Evolutionary conservation across 2,888 invertebrate species (phyloP).

Genomic region (Temnothorax ravouxi): DNA sequence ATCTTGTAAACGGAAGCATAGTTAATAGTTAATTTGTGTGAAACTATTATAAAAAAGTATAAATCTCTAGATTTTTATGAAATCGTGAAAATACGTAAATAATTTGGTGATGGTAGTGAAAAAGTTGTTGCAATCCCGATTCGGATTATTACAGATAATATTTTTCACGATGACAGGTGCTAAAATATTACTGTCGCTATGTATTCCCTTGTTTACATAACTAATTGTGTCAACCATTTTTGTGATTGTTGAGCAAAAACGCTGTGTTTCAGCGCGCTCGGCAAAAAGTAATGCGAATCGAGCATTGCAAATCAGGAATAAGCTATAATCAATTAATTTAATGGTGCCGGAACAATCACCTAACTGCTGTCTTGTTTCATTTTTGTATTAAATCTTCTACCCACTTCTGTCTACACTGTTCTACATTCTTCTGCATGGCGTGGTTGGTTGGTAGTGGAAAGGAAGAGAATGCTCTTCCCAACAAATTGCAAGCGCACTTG

Average conservation of each 20-base stretch:
- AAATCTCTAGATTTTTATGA: constrained; percentile 34
- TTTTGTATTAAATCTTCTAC: constrained; percentile 86
- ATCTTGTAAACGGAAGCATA: not conserved
- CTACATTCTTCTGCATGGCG: constrained; percentile 89
- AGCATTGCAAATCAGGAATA: constrained; percentile 73
- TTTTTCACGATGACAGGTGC: not conserved
- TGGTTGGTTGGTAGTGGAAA: constrained; percentile 88
- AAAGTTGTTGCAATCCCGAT: constrained; percentile 78
- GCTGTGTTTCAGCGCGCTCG: not conserved
- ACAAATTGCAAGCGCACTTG: constrained; percentile 90
- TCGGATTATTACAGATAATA: constrained; percentile 74
- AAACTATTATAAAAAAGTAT: constrained; percentile 15
- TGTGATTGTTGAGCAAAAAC: constrained; percentile 15
- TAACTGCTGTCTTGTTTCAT: constrained; percentile 86
- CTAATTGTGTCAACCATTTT: constrained; percentile 18
- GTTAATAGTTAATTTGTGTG: constrained; percentile 14
- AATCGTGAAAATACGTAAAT: constrained; percentile 49
- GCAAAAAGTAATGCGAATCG: constrained; percentile 74
- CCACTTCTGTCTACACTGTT: constrained; percentile 86
- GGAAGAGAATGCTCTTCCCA: constrained; percentile 90
- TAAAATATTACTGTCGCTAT: not conserved
- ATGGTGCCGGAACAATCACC: constrained; percentile 85
- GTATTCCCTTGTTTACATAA: constrained; percentile 6
- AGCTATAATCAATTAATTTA: constrained; percentile 76
- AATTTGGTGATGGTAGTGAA: constrained; percentile 80